These are phyloP conservation scores for Oreochromis mossambicus DNA, from an alignment of 2,797 vertebrate genomes.

Conservation along the genomic window DNA sequence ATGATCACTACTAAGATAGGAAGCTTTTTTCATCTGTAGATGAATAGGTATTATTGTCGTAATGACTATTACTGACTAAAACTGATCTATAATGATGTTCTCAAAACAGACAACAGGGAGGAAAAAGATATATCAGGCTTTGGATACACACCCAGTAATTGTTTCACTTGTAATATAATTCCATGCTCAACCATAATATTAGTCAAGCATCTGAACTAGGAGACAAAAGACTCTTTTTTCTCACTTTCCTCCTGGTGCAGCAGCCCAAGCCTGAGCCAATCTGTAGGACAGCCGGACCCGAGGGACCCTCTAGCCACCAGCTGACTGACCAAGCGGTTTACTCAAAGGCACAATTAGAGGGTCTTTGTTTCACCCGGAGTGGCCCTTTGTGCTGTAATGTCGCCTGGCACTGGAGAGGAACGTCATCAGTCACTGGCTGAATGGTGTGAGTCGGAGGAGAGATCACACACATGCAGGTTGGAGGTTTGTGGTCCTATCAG, in stretches of 20 bases:
- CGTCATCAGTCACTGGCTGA: conserved; percentile 74
- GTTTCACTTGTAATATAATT: not conserved
- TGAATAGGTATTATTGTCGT: not conserved
- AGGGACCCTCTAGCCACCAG: conserved; percentile 73
- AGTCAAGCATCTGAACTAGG: not conserved
- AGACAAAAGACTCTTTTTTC: conserved; percentile 28
- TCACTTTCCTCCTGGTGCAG: conserved; percentile 57
- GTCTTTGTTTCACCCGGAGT: conserved; percentile 60
- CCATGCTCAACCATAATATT: not conserved
- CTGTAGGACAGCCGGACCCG: conserved; percentile 49
- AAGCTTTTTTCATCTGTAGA: not conserved
- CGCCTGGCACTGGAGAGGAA: conserved; percentile 54
- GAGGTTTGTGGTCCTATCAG: conserved; percentile 33
- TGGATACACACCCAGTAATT: not conserved
- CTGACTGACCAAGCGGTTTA: conserved; percentile 69
- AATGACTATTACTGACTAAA: not conserved
- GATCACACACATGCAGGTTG: conserved; percentile 37
- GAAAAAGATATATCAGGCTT: not conserved
- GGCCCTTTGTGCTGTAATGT: conserved; percentile 64
- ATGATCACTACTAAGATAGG: not conserved
- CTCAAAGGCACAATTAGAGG: conserved; percentile 81
- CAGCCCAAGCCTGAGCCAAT: conserved; percentile 33
- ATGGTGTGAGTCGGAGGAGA: conserved; percentile 32
- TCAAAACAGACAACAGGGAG: not conserved
- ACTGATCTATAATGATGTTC: not conserved